These are phyloP conservation scores for Coluber constrictor DNA, from an alignment of 2,797 vertebrate species.

Conservation along the genomic window DNA sequence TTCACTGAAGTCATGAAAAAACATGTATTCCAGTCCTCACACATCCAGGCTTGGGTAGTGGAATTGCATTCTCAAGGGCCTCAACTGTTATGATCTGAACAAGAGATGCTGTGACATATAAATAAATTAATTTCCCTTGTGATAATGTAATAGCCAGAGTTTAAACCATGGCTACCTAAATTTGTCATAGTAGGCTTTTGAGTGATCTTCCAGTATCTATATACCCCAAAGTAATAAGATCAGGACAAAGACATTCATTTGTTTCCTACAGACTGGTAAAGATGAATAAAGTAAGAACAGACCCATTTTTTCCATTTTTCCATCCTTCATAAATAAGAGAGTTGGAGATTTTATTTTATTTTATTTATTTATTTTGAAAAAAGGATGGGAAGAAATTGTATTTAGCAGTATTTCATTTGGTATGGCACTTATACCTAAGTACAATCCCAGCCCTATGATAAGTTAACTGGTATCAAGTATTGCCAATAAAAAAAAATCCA, in stretches of 20 bases:
- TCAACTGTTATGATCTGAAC: not conserved
- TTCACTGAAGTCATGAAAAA: not conserved
- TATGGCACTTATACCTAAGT: not conserved
- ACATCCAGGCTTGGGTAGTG: not conserved
- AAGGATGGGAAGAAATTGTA: not conserved
- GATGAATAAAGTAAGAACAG: not conserved
- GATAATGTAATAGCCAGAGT: not conserved
- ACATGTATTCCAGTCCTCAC: not conserved
- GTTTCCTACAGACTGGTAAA: not conserved
- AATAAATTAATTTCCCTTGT: not conserved
- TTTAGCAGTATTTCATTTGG: not conserved
- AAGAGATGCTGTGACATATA: not conserved
- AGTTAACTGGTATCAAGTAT: not conserved
- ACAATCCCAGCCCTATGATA: not conserved
- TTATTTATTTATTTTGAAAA: not conserved
- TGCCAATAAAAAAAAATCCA: not conserved
- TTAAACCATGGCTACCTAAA: not conserved
- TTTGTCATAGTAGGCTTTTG: not conserved
- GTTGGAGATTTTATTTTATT: too few relatives aligned
- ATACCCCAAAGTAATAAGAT: not conserved
- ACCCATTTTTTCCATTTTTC: not conserved
- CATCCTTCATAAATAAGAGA: not conserved
- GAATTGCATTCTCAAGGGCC: not conserved
- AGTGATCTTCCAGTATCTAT: not conserved
- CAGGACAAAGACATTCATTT: not conserved